Evolutionary conservation across 1,140 invertebrate genomes (phyloP).

Genomic region (Chrysopa pallens): DNA sequence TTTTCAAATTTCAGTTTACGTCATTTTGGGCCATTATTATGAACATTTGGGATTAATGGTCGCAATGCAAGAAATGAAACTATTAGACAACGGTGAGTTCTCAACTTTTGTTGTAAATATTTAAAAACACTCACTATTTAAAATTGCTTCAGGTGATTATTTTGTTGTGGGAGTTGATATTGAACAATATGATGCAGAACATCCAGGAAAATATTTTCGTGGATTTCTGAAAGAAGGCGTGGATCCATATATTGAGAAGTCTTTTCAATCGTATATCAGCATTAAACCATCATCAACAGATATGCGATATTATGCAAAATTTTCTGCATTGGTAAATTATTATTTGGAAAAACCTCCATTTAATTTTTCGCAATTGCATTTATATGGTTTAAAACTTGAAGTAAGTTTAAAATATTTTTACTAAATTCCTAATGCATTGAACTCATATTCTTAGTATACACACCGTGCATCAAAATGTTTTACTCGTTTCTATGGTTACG

Average conservation of each 20-base stretch:
- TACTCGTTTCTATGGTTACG: too few species aligned
- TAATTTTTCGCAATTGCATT: slow-evolving; percentile 33
- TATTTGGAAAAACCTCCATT: slow-evolving; percentile 68
- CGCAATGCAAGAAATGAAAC: slow-evolving; percentile 60
- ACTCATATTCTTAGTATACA: too few species aligned
- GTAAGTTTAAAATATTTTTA: slow-evolving; percentile 6
- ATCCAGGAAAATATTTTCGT: slow-evolving; percentile 55
- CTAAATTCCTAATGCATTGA: too few species aligned
- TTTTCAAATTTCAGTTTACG: slow-evolving; percentile 85
- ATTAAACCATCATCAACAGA: slow-evolving; percentile 45
- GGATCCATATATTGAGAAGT: slow-evolving; percentile 28
- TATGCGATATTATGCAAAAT: slow-evolving; percentile 45
- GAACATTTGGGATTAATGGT: slow-evolving; percentile 72
- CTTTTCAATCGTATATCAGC: slow-evolving; percentile 57
- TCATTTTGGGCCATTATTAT: slow-evolving; percentile 75
- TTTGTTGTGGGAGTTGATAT: slow-evolving; percentile 80
- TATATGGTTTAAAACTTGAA: slow-evolving; percentile 56
- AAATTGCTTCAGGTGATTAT: slow-evolving; percentile 51
- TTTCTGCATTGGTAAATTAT: slow-evolving; percentile 55
- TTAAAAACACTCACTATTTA: slow-evolving; percentile 2
- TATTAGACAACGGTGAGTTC: slow-evolving; percentile 58
- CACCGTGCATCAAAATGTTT: too few species aligned
- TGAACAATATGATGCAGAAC: slow-evolving; percentile 60
- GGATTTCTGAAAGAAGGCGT: slow-evolving; percentile 47
- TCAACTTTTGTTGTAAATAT: background rate